Conservation (phyloP, 2,113 vertebrate genomes). For the Zeus faber region DNA sequence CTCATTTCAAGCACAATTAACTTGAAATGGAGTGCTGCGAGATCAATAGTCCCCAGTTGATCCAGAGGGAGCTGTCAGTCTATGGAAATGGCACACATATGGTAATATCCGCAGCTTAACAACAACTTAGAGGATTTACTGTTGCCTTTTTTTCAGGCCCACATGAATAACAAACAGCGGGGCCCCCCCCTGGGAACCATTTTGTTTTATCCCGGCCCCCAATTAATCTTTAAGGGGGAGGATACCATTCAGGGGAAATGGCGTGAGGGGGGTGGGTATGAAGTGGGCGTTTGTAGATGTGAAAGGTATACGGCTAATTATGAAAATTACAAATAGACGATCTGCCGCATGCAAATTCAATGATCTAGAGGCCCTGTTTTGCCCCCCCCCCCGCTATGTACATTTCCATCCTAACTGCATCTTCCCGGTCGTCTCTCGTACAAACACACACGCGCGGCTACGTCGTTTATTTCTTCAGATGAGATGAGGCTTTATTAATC, state of each 20-base stretch:
- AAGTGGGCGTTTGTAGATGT: conserved; percentile 57
- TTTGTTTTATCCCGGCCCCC: conserved; percentile 83
- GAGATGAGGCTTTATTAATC: no score
- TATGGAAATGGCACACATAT: conserved; percentile 86
- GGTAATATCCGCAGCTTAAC: conserved; percentile 83
- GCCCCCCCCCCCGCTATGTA: conserved; percentile 21
- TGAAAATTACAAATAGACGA: conserved; percentile 67
- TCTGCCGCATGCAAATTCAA: conserved; percentile 56
- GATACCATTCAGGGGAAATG: conserved; percentile 79
- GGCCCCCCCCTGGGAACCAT: conserved; percentile 84
- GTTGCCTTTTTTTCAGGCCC: conserved; percentile 82
- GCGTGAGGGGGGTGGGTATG: conserved; percentile 71
- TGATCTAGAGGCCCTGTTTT: conserved; percentile 41
- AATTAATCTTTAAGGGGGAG: conserved; percentile 86
- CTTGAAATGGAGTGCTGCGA: conserved; percentile 84
- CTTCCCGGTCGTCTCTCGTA: background rate
- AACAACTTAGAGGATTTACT: conserved; percentile 83
- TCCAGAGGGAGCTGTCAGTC: conserved; percentile 85
- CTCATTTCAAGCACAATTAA: conserved; percentile 89
- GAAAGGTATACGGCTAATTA: conserved; percentile 74
- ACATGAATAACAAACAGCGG: conserved; percentile 83
- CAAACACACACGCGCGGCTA: background rate
- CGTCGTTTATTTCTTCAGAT: no score
- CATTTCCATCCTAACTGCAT: conserved; percentile 26
- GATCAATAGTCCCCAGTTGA: conserved; percentile 86